Percentiles rank a stretch among this genome's conserved stretches.
These are phyloP conservation scores for Polyploca ridens DNA, from an alignment of 2,888 invertebrate genomes.

Conservation along the genomic window DNA sequence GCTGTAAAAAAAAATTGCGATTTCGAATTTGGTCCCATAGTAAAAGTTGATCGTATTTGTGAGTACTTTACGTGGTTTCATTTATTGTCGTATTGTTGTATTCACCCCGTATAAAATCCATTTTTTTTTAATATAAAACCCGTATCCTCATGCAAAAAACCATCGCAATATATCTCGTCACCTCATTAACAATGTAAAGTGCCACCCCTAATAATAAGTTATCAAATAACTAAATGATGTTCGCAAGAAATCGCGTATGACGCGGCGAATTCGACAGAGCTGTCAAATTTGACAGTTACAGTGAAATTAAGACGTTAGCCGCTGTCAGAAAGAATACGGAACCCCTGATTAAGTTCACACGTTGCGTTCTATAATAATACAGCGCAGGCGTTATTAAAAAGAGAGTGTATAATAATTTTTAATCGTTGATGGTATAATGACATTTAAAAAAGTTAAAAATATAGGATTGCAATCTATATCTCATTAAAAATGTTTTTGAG, in stretches of 20 bases:
- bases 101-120: no score
- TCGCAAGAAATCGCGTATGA: slow-evolving; percentile 68
- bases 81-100: no score
- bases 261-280: slow-evolving; percentile 51
- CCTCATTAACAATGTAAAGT: slow-evolving; percentile 57
- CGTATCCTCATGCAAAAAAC: no score
- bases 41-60: no score
- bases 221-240: slow-evolving; percentile 62
- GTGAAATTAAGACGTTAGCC: slow-evolving; percentile 66
- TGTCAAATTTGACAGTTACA: slow-evolving; percentile 67
- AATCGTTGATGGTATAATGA: slow-evolving; percentile 19
- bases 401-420: slow-evolving; percentile 27
- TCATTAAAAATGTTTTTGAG: not conserved
- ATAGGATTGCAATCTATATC: not conserved
- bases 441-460: slow-evolving; percentile 5
- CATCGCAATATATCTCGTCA: slow-evolving; percentile 38
- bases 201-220: slow-evolving; percentile 71
- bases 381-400: slow-evolving; percentile 39
- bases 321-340: slow-evolving; percentile 63
- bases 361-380: slow-evolving; percentile 73
- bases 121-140: no score
- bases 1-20: no score
- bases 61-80: no score
- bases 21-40: no score
- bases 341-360: slow-evolving; percentile 76